Percentiles rank a stretch among this genome's conserved stretches.
Evolutionary conservation across 2,113 vertebrate genomes (phyloP).

Genomic region (Malurus cyaneus): DNA sequence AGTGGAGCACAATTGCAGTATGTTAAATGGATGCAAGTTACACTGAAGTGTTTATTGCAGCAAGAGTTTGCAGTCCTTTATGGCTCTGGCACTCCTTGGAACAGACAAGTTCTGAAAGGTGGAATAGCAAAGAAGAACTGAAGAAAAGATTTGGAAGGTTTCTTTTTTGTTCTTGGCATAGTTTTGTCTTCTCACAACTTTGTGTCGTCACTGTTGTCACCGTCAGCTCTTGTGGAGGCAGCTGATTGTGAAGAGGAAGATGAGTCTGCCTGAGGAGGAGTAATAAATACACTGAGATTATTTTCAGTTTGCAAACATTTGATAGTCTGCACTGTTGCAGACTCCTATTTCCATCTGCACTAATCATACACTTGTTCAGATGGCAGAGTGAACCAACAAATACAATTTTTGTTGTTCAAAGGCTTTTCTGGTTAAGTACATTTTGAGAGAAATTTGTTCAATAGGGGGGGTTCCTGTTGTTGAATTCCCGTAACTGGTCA

Average conservation of each 20-base stretch:
- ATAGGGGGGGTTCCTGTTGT: background rate
- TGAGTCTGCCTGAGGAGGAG: slow-evolving; percentile 62
- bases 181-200: slow-evolving; percentile 47
- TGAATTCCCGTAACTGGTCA: background rate
- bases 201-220: slow-evolving; percentile 55
- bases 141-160: background rate
- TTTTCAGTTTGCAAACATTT: slow-evolving; percentile 20
- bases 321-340: background rate
- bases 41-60: background rate
- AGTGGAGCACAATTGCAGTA: background rate
- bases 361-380: background rate
- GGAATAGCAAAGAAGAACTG: background rate
- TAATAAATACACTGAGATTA: background rate
- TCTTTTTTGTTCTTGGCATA: background rate
- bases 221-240: slow-evolving; percentile 27
- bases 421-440: background rate
- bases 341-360: background rate
- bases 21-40: background rate
- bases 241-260: slow-evolving; percentile 67
- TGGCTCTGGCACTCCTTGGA: background rate
- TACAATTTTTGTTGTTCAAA: background rate
- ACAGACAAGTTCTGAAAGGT: background rate
- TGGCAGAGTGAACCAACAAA: background rate
- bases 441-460: background rate
- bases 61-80: background rate